Base-by-base conservation (phyloP, 2,888 invertebrate species). In the Electrophaes corylata region DNA sequence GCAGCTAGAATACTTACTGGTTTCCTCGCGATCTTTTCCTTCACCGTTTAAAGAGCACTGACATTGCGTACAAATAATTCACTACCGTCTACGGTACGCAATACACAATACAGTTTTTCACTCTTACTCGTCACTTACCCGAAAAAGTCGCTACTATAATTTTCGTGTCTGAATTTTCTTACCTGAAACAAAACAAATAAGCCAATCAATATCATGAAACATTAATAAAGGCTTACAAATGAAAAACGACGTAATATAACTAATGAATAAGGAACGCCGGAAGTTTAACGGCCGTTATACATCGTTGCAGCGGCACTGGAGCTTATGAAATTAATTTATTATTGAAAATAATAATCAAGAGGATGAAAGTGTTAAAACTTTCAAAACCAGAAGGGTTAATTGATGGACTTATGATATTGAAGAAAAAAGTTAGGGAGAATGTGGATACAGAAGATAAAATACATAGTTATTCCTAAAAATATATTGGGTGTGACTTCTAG, bases 141-240 rank as follows among this genome's bases (percentile, higher is more conserved):
- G 3, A 23, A 23, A 33, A 20, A 11, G 37, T 10, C 16, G 31
- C 40, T 6, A 8, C 14, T 35, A 18, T 1, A 11, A 40, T 33
- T 31, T 29, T 20, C 12, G 1, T 10, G 16, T 14, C 26, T 29
- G 3, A 37, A 41, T 26, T 35, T 33, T 10, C 66, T 72, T 74
- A 76, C 75, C 76, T 74, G 73, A 16, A 75, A 75, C 70, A 75
- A 72, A 54, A 62, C 63, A 60, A 69, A 53, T 54, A 33, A 31
- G 3, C 31, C 57, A 60, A 68, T 67, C 60, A 63, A 69, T 72
- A 57, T 60, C 58, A 62, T 57, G 57, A 62, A 63, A 57, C 59
- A 66, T 70, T 68, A 65, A 67, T 67, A 48, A 64, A 65, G 63
- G 46, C 67, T 62, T 56, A 46, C 40, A 47, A 41, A 57, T 64